Evolutionary conservation across 2,888 invertebrate species (phyloP), one percentile per base, ranked within the genome.

Genomic region (Blera fallax): DNA sequence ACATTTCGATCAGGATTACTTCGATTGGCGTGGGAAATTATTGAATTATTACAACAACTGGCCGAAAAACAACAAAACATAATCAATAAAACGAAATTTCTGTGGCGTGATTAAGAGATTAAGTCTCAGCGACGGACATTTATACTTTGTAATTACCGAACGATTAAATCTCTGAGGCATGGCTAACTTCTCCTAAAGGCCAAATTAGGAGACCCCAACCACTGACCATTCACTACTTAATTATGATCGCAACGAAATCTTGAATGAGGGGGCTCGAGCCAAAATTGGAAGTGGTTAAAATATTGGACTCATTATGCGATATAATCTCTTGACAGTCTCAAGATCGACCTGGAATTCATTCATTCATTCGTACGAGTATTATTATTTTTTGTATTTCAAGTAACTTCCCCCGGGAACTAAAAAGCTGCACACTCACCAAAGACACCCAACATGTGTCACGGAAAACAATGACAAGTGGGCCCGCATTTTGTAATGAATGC

Each of bases 1-100:
- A 70, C 69, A 80, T 80, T 84, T 70, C 32, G 64, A 76, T 65
- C 74, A 80, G 80, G 69, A 84, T 50, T 70, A 64, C 50, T 29
- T 11, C 80, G 70, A 80, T 70, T 65, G 69, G 62, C 84, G 84
- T 84, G 84, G 84, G 84, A 84, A 84, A 84, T 78, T 67, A 78
- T 78, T 78, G 78, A 78, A 83, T 83, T 83, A 78, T 78, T 65
- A 72, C 65, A 65, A 69, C 40, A 43, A 48, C 60, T 52, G 34
- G n/a, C 40, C 34, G 5, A 45, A 21, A 24, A 62, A 43, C 2
- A 2, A 3, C 2, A 65, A 24, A 67, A 45, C 54, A 60, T 37
- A 65, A 60, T 45, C 32, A 80, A 60, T 69, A 45, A 48, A 40
- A 11, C 14, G 34, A n/a, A 62, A 16, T 70, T 58, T 24, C 27